Evolutionary conservation across 2,888 invertebrate species (phyloP), one percentile per base, ranked within the genome.

Genomic region (Galerucella nymphaeae): DNA sequence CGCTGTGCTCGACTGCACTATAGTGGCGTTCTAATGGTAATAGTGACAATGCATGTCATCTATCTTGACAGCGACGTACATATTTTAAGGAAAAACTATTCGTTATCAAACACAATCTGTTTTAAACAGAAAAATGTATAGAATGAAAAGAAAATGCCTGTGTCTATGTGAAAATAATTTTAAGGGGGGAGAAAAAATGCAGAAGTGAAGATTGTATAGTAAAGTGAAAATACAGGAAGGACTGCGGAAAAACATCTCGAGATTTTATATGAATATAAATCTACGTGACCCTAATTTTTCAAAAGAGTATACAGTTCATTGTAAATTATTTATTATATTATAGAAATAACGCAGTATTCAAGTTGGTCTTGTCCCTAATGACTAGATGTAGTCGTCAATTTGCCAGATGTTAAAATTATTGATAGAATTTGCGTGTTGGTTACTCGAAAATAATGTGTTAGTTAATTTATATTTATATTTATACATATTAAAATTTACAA

Each of bases 21-120:
- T 79, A 76, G 78, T 74, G 79, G 78, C 76, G 77, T 76, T 79
- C 78, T 82, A 82, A 81, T 80, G 80, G 79, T 78, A 77, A 80
- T 79, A 77, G 77, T 79, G 77, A 78, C 79, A 79, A 73, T 77
- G 72, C 71, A 38, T 64, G 58, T 70, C 70, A 70, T 70, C 48
- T 23, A 64, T 58, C 64, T 59, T 13, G 6, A 16, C 70, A 70
- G 70, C 30, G 70, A 65, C 70, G 70, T 70, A 10, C 65, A n/a
- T 63, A 57, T 53, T 53, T 53, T 53, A 9, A 53, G 53, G 2
- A 45, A 18, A 53, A 6, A 53, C 53, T 53, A 16, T 18, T 53
- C 16, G 18, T 53, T 9, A 53, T 53, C 18, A 42, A 30, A 30
- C 5, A 30, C 30, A 30, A 30, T 30, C 2, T 30, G 30, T 30